phyloP scores from a whole-genome alignment of 2,113 vertebrate species.

The Anseranas semipalmata region DNA sequence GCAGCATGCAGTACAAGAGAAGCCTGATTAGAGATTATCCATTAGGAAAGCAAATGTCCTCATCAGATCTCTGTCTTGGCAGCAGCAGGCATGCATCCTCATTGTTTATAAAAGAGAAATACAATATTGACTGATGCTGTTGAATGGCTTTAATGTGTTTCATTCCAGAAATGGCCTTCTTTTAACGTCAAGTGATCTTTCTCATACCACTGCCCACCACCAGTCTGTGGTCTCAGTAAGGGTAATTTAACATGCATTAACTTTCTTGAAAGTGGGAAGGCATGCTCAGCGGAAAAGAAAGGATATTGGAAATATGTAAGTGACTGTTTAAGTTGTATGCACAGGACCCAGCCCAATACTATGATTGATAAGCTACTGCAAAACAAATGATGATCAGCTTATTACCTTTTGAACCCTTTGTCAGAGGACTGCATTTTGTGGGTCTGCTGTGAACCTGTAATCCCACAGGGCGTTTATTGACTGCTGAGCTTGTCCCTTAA shows the following conservation, averaged over 20 bases:
- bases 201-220: accelerated
- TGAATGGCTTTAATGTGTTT: not conserved
- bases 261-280: not conserved
- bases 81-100: slow-evolving; percentile 14
- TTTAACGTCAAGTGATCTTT: not conserved
- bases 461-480: not conserved
- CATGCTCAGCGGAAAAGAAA: not conserved
- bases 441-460: not conserved
- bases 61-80: slow-evolving; percentile 21
- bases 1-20: slow-evolving; percentile 18
- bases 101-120: not conserved
- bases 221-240: not conserved
- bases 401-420: not conserved
- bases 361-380: not conserved
- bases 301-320: not conserved
- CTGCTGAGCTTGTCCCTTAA: not conserved
- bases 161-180: not conserved
- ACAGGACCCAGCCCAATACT: not conserved
- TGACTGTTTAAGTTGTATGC: not conserved
- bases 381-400: not conserved
- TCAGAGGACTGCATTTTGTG: not conserved
- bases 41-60: slow-evolving; percentile 43
- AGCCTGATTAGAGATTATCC: slow-evolving; percentile 41
- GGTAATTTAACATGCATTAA: not conserved
- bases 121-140: not conserved